Percentiles rank a stretch among this genome's conserved stretches.
Conservation (phyloP, 2,797 vertebrate species). For the Morus bassanus region DNA sequence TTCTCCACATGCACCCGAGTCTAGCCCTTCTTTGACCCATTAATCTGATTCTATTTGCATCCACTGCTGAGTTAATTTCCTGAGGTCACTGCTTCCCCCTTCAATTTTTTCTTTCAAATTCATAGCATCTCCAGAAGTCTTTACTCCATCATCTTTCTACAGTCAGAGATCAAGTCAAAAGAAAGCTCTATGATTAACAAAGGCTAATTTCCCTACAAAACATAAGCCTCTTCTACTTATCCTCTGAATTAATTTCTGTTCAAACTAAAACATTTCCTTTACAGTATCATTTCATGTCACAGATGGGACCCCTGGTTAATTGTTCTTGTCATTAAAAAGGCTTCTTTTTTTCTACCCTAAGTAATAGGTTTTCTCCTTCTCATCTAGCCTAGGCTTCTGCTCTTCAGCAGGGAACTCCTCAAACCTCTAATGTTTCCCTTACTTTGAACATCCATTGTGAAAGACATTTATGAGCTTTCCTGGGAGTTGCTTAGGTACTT, state of each 20-base stretch:
- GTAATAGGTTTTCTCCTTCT: background rate
- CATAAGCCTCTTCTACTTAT: background rate
- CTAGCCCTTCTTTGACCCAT: background rate
- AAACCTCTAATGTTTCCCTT: background rate
- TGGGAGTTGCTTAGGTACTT: conserved; percentile 24
- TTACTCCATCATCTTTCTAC: background rate
- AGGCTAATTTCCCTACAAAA: background rate
- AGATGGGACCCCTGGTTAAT: background rate
- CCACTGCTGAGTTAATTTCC: background rate
- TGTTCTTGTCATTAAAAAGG: background rate
- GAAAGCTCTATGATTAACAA: background rate
- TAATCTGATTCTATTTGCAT: background rate
- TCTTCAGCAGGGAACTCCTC: background rate
- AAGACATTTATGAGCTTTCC: conserved; percentile 39
- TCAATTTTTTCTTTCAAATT: background rate
- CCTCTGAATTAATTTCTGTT: background rate
- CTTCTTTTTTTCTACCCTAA: fast-evolving
- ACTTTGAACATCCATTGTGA: background rate
- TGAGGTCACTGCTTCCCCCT: background rate
- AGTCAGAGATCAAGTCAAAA: background rate
- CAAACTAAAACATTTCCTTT: background rate
- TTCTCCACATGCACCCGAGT: background rate
- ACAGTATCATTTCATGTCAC: background rate
- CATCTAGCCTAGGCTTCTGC: background rate
- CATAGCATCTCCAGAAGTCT: background rate